Conservation (phyloP, 2,888 invertebrate genomes). For the Callosobruchus maculatus region DNA sequence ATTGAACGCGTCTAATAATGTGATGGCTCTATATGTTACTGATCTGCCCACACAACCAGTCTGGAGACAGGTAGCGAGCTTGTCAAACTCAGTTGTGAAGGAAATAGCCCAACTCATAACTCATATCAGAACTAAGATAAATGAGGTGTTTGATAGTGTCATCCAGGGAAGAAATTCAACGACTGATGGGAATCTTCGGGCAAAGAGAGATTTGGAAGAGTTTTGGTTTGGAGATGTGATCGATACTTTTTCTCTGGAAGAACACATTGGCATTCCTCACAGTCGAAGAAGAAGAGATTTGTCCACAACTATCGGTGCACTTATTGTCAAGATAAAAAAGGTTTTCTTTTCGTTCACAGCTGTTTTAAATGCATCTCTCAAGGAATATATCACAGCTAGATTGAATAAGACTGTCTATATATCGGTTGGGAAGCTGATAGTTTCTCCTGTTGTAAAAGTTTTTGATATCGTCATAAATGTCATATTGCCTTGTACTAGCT, state of each 20-base stretch:
- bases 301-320: neutral
- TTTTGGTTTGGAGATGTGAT: neutral
- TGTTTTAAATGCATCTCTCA: neutral
- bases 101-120: neutral
- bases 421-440: neutral
- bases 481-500: neutral
- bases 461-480: neutral
- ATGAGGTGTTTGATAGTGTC: neutral
- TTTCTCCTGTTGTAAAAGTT: neutral
- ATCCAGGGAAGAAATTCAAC: neutral
- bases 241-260: neutral
- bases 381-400: neutral
- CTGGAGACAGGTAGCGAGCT: neutral
- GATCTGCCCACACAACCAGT: neutral
- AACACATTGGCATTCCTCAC: neutral
- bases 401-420: neutral
- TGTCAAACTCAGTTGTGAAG: neutral
- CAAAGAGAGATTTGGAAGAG: neutral
- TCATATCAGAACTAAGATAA: neutral
- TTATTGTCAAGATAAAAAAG: neutral
- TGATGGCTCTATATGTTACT: neutral
- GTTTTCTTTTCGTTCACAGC: neutral
- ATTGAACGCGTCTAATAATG: neutral
- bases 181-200: neutral
- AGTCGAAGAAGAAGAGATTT: neutral